Base-by-base conservation (phyloP, 2,888 invertebrate genomes). In the Gymnocheta viridis region DNA sequence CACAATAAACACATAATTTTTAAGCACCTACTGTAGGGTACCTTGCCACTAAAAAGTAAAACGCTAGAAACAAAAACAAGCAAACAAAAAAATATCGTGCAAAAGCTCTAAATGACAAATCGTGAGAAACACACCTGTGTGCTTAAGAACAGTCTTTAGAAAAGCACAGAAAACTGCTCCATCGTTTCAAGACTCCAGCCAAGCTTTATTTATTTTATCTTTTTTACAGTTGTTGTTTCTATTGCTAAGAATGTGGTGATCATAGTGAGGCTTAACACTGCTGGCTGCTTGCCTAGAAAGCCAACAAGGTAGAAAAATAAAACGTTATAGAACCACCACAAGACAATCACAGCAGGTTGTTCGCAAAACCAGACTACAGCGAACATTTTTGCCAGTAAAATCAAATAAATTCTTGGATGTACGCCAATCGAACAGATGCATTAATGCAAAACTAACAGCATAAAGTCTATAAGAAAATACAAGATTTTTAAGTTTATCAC, bases 41-140 rank as follows among this genome's bases (percentile, higher is more conserved):
- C 2, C 22, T 44, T 44, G 12, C 17, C 12, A 35, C 17, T 17
- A 47, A 54, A 69, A 78, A 10, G 14, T 44, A 27, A 27, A 70
- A 10, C 29, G 9, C 17, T 12, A 0, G 12, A 58, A 47, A 32
- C 14, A 47, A 66, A 44, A 32, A n/a, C n/a, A 38, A 66, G 38
- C 35, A 80, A 32, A 62, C 29, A 41, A 73, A 60, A n/a, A 51
- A 66, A 77, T 81, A 78, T 81, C 84, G 81, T 81, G 84, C 77
- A 77, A 66, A 77, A 77, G 67, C 69, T 82, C 67, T 78, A 83
- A 86, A 86, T 85, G 84, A 84, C 87, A 84, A 86, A 87, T 86
- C 87, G 87, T 87, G 87, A 87, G 86, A 87, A 87, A 82, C 84
- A 86, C 86, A 87, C 86, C 87, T 87, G 87, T 84, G 74, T 64